Evolutionary conservation across 1,140 invertebrate species (phyloP).

Genomic region (Atta texana): DNA sequence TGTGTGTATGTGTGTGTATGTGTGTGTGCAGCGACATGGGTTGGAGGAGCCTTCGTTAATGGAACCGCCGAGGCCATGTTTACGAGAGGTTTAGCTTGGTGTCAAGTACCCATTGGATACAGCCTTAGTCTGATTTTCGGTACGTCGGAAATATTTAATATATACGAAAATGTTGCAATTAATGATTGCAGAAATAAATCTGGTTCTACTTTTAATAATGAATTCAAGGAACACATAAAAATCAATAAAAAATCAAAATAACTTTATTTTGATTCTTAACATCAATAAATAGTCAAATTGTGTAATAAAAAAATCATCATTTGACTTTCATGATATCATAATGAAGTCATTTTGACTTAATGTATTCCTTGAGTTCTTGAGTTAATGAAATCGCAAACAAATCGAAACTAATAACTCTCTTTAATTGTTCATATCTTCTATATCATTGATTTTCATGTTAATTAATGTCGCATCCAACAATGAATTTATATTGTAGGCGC

Average conservation of each 20-base stretch:
- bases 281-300: too few species aligned
- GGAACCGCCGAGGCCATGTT: conserved; percentile 93
- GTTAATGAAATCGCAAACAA: neutral
- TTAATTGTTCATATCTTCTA: neutral
- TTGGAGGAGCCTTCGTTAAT: conserved; percentile 94
- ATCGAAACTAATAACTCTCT: too few species aligned
- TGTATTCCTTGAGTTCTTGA: neutral
- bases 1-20: too few species aligned
- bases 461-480: neutral
- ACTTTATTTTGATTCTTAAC: too few species aligned
- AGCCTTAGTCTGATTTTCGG: conserved; percentile 91
- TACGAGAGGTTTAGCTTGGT: conserved; percentile 90
- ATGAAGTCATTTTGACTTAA: too few species aligned
- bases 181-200: neutral
- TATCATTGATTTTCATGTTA: neutral
- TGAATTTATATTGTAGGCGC: conserved; percentile 87
- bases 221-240: too few species aligned
- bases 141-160: conserved; percentile 79
- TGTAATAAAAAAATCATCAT: too few species aligned
- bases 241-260: too few species aligned
- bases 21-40: conserved; percentile 90
- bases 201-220: neutral
- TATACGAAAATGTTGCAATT: neutral
- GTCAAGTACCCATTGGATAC: conserved; percentile 94
- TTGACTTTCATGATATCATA: too few species aligned